Base-by-base conservation (phyloP, 2,888 invertebrate genomes). In the Spilarctia lutea region DNA sequence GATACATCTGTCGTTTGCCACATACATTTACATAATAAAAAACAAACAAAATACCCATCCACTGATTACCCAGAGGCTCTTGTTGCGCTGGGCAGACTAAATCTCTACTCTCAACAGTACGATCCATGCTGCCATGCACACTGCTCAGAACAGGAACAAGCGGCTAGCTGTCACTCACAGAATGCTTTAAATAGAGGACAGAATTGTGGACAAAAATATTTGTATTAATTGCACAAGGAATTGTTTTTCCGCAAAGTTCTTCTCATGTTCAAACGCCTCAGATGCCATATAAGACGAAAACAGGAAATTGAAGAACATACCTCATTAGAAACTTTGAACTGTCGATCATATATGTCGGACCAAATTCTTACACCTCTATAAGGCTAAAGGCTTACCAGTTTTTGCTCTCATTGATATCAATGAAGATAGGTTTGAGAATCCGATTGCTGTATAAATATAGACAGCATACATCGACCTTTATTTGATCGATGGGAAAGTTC, bases 401-500 rank as follows among this genome's bases (percentile, higher is more conserved):
- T 75, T 71, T 75, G 63, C 52, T 67, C 35, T 8, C 73, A 79
- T 69, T 70, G 74, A 79, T 76, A 45, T 66, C 48, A 75, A 79
- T 75, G 71, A 77, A 75, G 73, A 75, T 77, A 74, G 66, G 65
- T 63, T 75, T 72, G 65, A 72, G 74, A 74, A 84, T 73, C 75
- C 68, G 71, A 70, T 82, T 45, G 73, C 72, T 24, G 71, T 73
- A 65, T 84, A 73, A 76, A 76, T 81, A 67, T 56, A 30, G 75
- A 75, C 77, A 75, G 68, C 39, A 71, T 76, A 71, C 78, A 79
- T 75, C 75, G 75, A 75, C 66, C 73, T 68, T 79, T 75, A 75
- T 68, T 80, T 80, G 79, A 83, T 75, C 48, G 67, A 84, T 81
- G 74, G 66, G 27, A 30, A 39, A 30, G 65, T 76, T 69, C 45